Conservation (phyloP, 2,797 vertebrate species). For the Anguilla megastoma region DNA sequence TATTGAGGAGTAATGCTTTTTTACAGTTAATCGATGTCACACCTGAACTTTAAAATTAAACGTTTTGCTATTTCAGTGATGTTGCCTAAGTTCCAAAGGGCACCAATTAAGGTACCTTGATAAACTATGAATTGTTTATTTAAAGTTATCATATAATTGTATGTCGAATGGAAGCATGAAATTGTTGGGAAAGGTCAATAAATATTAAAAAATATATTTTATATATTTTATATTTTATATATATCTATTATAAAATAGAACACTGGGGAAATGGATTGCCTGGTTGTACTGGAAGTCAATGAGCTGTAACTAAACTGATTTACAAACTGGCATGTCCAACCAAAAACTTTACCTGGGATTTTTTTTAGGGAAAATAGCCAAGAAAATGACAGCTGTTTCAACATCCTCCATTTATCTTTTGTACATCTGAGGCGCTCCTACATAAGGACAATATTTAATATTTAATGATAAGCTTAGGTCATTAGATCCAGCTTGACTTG, state of each 20-base stretch:
- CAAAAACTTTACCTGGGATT: background rate
- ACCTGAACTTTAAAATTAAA: background rate
- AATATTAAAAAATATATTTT: no score
- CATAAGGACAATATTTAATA: no score
- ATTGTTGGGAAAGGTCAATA: background rate
- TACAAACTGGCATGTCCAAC: background rate
- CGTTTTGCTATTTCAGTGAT: background rate
- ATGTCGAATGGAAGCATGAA: background rate
- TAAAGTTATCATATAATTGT: background rate
- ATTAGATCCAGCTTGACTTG: no score
- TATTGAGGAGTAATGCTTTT: constrained; percentile 67
- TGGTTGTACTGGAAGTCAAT: background rate
- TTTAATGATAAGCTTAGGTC: no score
- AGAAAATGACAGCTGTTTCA: background rate
- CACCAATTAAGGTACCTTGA: background rate
- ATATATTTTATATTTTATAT: no score
- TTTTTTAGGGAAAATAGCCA: background rate
- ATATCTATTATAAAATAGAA: background rate
- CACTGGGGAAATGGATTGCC: background rate
- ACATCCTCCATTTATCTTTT: background rate
- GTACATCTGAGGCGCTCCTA: background rate
- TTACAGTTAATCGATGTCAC: constrained; percentile 40
- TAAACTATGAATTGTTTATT: background rate
- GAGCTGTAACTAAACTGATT: background rate
- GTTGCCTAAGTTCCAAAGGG: background rate